phyloP scores from a whole-genome alignment of 2,113 vertebrate genomes.

The Copsychus sechellarum region DNA sequence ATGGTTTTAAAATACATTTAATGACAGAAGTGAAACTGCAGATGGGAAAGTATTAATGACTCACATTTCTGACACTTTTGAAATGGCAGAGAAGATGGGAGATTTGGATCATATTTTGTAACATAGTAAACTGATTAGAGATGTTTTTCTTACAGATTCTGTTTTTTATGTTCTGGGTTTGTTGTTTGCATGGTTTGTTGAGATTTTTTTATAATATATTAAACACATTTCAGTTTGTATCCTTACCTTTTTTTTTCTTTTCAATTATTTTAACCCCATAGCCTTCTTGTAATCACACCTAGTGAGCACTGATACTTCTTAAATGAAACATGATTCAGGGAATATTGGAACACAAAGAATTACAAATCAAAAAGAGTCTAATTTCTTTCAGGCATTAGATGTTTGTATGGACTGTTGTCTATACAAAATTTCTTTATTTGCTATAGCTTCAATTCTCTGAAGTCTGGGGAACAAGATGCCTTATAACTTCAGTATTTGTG shows the following conservation, averaged over 20 bases:
- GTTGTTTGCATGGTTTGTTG: background rate
- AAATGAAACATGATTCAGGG: background rate
- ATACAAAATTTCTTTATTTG: background rate
- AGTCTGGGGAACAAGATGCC: background rate
- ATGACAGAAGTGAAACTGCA: background rate
- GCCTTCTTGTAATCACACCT: background rate
- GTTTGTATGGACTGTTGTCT: background rate
- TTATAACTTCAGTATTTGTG: background rate
- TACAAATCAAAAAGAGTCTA: background rate
- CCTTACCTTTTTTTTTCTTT: background rate
- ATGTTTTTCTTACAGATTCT: background rate
- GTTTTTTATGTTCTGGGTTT: background rate
- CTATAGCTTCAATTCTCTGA: background rate
- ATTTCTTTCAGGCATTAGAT: background rate
- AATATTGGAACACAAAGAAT: background rate
- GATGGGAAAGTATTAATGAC: background rate
- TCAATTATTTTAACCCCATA: background rate
- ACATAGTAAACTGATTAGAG: background rate
- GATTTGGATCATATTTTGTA: background rate
- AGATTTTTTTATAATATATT: background rate
- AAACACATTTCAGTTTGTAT: background rate
- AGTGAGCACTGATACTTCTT: background rate
- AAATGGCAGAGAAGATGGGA: background rate
- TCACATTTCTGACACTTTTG: background rate
- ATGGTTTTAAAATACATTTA: background rate